phyloP scores from a whole-genome alignment of 2,797 vertebrate species.

The Thunnus albacares region DNA sequence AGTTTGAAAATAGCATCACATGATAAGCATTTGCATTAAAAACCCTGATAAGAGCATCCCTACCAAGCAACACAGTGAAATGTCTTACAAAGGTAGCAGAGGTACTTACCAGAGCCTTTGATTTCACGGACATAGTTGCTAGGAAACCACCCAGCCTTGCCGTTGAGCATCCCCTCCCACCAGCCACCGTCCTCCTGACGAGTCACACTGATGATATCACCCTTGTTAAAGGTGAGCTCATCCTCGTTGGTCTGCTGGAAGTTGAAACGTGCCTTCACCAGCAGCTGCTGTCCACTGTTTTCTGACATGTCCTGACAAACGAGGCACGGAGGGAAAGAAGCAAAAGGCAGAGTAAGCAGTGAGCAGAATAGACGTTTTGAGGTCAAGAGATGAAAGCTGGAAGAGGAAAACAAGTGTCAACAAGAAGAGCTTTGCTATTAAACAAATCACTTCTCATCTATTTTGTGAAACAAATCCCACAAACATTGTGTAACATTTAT shows the following conservation, averaged over 20 bases:
- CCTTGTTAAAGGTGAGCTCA: constrained; percentile 96
- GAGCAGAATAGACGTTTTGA: neutral
- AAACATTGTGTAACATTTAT: constrained; percentile 10
- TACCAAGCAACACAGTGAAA: neutral
- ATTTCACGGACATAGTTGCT: constrained; percentile 98
- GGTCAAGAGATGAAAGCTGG: neutral
- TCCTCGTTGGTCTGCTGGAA: constrained; percentile 99
- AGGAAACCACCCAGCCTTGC: constrained; percentile 97
- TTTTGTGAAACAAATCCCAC: constrained; percentile 4
- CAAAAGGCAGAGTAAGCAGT: neutral
- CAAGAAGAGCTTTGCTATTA: neutral
- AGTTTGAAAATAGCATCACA: constrained; percentile 6
- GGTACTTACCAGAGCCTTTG: constrained; percentile 94
- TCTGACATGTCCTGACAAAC: constrained; percentile 96
- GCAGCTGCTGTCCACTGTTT: constrained; percentile 92
- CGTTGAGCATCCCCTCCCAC: constrained; percentile 95
- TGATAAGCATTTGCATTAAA: no score
- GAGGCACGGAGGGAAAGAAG: neutral
- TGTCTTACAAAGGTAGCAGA: neutral
- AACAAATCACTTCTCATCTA: neutral
- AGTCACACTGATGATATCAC: constrained; percentile 95
- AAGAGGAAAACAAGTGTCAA: neutral
- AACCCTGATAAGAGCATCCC: neutral
- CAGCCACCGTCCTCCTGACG: constrained; percentile 98
- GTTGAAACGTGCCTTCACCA: constrained; percentile 96